Conservation (phyloP, 2,113 vertebrate genomes). For the Ploceus nigricollis region DNA sequence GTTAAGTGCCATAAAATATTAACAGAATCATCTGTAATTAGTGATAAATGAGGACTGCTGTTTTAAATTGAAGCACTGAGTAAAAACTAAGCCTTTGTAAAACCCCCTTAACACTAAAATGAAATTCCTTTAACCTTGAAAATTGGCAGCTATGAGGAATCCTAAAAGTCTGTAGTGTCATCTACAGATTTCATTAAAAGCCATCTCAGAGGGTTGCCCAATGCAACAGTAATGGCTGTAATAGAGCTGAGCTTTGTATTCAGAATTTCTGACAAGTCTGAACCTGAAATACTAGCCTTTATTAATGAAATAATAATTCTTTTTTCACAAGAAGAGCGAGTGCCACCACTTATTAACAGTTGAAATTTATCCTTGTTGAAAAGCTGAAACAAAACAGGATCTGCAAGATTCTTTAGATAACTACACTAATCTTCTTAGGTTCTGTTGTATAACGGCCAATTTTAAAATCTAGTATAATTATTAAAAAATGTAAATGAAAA, state of each 20-base stretch:
- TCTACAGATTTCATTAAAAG: background rate
- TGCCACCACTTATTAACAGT: background rate
- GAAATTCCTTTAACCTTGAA: background rate
- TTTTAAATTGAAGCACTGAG: constrained; percentile 3
- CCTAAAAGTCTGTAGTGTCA: background rate
- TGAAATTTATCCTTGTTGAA: background rate
- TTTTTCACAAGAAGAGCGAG: background rate
- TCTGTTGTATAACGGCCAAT: background rate
- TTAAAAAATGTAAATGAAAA: background rate
- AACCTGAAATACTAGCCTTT: background rate
- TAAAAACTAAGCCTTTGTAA: constrained; percentile 29
- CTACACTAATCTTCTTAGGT: background rate
- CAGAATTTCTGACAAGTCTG: background rate
- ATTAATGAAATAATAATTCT: background rate
- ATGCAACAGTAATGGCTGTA: background rate
- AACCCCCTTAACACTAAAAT: background rate
- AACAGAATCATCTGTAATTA: constrained; percentile 8
- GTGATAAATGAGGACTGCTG: background rate
- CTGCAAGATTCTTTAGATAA: background rate
- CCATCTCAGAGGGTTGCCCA: background rate
- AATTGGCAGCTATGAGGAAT: background rate
- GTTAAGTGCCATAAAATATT: constrained; percentile 26
- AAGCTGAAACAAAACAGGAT: background rate
- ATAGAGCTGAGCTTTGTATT: background rate
- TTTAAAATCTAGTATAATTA: background rate